Percentiles rank a stretch among this genome's conserved stretches.
phyloP scores from a whole-genome alignment of 2,888 invertebrate genomes.

The Drosophila emarginata region DNA sequence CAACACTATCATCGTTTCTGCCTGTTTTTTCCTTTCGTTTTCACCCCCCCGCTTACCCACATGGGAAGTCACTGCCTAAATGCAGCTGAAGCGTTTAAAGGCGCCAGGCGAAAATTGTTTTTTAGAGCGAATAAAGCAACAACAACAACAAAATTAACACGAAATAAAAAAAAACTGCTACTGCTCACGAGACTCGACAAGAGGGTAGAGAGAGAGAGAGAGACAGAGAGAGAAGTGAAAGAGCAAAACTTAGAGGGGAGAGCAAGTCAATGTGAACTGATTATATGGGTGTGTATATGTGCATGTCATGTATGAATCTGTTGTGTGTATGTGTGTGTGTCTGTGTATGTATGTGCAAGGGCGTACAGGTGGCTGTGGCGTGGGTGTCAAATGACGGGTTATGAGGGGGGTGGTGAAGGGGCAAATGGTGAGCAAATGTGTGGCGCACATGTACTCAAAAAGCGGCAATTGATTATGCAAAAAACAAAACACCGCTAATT shows the following conservation, averaged over 20 bases:
- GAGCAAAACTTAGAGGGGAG: slow-evolving; percentile 10
- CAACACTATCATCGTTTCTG: background rate
- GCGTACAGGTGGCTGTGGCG: slow-evolving; percentile 72
- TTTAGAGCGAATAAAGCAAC: slow-evolving; percentile 43
- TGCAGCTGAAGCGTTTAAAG: slow-evolving; percentile 59
- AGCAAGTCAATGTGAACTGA: slow-evolving; percentile 2
- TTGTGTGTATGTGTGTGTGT: background rate
- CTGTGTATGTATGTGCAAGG: slow-evolving; percentile 53
- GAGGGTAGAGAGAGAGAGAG: slow-evolving; percentile 6
- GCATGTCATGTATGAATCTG: slow-evolving; percentile 15
- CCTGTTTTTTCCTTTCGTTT: slow-evolving; percentile 8
- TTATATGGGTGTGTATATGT: slow-evolving; percentile 14
- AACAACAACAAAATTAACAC: slow-evolving; percentile 23
- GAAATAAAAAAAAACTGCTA: slow-evolving; percentile 33
- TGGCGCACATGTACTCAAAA: slow-evolving; percentile 55
- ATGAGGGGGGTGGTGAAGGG: slow-evolving; percentile 40
- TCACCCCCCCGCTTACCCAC: background rate
- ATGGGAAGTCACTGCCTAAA: slow-evolving; percentile 11
- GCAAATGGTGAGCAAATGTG: slow-evolving; percentile 46
- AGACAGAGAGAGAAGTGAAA: slow-evolving; percentile 14
- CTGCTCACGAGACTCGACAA: slow-evolving; percentile 29
- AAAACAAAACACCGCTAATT: slow-evolving; percentile 42
- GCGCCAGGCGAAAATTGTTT: slow-evolving; percentile 51
- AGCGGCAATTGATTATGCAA: slow-evolving; percentile 64
- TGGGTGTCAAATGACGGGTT: slow-evolving; percentile 44